A percentile compares a stretch with the other conserved stretches of the same genome.
These are phyloP conservation scores for Callosobruchus maculatus DNA, from an alignment of 2,888 invertebrate genomes.

Conservation along the genomic window DNA sequence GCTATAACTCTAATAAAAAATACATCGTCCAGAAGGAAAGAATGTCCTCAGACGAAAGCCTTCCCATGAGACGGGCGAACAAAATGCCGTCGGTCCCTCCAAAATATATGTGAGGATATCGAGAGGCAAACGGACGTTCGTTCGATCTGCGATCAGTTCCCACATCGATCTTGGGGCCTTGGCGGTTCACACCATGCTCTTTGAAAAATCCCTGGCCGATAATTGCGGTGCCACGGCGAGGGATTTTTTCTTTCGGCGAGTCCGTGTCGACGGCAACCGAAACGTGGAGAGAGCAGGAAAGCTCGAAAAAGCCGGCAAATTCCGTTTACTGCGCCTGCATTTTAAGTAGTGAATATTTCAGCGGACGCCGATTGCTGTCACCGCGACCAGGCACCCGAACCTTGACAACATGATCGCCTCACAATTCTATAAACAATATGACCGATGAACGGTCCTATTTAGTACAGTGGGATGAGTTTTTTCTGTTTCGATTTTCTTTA, in stretches of 20 bases:
- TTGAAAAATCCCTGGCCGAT: not conserved
- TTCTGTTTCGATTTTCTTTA: too few relatives aligned
- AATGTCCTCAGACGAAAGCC: not conserved
- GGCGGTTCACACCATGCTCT: not conserved
- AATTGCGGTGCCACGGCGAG: not conserved
- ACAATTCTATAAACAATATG: not conserved
- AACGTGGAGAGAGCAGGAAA: not conserved
- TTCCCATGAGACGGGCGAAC: not conserved
- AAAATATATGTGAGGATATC: not conserved
- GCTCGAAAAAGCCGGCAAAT: not conserved
- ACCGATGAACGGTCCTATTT: too few relatives aligned
- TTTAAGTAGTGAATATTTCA: slow-evolving; percentile 43
- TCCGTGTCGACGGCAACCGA: not conserved
- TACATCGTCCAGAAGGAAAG: not conserved
- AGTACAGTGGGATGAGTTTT: too few relatives aligned
- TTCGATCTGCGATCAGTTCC: not conserved
- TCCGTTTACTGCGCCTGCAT: slow-evolving; percentile 27
- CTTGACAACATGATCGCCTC: not conserved
- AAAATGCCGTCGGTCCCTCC: not conserved
- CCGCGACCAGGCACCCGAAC: not conserved
- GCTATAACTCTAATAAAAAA: too few relatives aligned
- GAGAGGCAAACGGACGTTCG: not conserved
- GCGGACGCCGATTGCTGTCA: slow-evolving; percentile 33
- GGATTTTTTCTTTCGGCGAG: not conserved
- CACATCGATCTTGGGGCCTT: not conserved